A percentile compares a stretch with the other conserved stretches of the same genome.
These are phyloP conservation scores for Piaya cayana DNA, from an alignment of 2,113 vertebrate genomes.

Conservation along the genomic window DNA sequence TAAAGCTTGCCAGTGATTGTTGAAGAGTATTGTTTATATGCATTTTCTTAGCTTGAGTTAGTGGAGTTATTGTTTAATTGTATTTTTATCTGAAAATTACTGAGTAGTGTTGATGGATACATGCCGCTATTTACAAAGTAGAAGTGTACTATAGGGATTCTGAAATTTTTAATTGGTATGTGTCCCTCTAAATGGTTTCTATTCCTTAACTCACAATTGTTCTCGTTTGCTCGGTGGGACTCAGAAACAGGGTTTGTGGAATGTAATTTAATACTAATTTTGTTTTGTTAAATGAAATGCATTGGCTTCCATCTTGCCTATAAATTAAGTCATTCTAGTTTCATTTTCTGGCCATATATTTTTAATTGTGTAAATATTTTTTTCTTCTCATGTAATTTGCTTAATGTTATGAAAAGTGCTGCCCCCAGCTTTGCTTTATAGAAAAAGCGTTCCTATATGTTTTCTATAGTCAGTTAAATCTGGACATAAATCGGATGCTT, in stretches of 20 bases:
- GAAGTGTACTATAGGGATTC: background rate
- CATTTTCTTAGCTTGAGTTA: slow-evolving; percentile 2
- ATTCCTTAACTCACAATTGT: slow-evolving; percentile 33
- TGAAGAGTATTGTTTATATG: slow-evolving; percentile 2
- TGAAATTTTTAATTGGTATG: slow-evolving; percentile 27
- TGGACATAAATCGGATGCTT: background rate
- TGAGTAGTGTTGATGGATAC: slow-evolving; percentile 11
- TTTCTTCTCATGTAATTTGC: background rate
- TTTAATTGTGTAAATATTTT: slow-evolving; percentile 39
- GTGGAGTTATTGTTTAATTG: slow-evolving; percentile 19
- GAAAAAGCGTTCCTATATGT: background rate
- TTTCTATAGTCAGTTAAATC: background rate
- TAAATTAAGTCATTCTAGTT: slow-evolving; percentile 13
- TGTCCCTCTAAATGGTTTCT: slow-evolving; percentile 22
- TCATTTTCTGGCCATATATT: slow-evolving; percentile 25
- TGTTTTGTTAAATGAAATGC: slow-evolving; percentile 19
- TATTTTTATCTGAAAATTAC: slow-evolving; percentile 32
- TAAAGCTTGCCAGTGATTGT: slow-evolving; percentile 13
- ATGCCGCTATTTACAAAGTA: slow-evolving; percentile 37
- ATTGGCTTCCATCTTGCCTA: slow-evolving; percentile 19
- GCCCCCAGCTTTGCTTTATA: background rate
- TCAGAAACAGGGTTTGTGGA: background rate
- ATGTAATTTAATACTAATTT: slow-evolving; percentile 24
- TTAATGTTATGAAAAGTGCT: background rate
- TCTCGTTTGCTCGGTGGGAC: slow-evolving; percentile 34